phyloP scores from a whole-genome alignment of 1,140 invertebrate genomes.

The Drosophila jambulina region DNA sequence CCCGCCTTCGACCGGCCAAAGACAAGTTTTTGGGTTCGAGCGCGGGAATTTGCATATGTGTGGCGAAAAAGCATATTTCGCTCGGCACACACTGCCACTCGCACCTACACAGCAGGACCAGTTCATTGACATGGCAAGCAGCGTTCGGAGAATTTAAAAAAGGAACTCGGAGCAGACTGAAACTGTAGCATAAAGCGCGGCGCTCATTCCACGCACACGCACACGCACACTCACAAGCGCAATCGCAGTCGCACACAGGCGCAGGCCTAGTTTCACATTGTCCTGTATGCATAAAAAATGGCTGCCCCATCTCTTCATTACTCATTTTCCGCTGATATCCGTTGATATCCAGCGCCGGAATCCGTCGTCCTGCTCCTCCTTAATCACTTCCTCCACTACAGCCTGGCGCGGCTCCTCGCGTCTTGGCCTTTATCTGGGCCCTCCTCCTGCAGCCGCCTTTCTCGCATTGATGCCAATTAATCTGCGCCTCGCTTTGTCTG shows the following conservation, averaged over 20 bases:
- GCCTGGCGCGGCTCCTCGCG: slow-evolving; percentile 24
- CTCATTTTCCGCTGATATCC: slow-evolving; percentile 82
- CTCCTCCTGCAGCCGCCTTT: slow-evolving; percentile 23
- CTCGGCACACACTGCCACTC: slow-evolving; percentile 18
- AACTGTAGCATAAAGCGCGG: slow-evolving; percentile 55
- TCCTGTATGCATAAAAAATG: slow-evolving; percentile 63
- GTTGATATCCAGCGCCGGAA: slow-evolving; percentile 57
- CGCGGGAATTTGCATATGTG: slow-evolving; percentile 65
- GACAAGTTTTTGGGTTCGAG: slow-evolving; percentile 66
- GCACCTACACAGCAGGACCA: slow-evolving; percentile 33
- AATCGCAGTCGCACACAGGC: slow-evolving; percentile 18
- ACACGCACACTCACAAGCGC: not conserved
- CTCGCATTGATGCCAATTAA: slow-evolving; percentile 80
- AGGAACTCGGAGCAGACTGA: slow-evolving; percentile 33
- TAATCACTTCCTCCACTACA: slow-evolving; percentile 24
- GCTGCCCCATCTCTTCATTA: slow-evolving; percentile 70
- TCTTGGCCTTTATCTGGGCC: slow-evolving; percentile 33
- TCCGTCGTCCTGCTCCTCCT: slow-evolving; percentile 8
- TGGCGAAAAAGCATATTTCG: slow-evolving; percentile 28
- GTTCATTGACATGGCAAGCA: slow-evolving; percentile 72
- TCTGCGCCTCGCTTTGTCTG: slow-evolving; percentile 80
- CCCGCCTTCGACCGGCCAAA: slow-evolving; percentile 53
- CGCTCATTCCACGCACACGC: slow-evolving; percentile 42
- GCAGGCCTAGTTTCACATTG: slow-evolving; percentile 74
- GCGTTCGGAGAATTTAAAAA: slow-evolving; percentile 69